phyloP scores from a whole-genome alignment of 2,888 invertebrate genomes.

The Horisme vitalbata region DNA sequence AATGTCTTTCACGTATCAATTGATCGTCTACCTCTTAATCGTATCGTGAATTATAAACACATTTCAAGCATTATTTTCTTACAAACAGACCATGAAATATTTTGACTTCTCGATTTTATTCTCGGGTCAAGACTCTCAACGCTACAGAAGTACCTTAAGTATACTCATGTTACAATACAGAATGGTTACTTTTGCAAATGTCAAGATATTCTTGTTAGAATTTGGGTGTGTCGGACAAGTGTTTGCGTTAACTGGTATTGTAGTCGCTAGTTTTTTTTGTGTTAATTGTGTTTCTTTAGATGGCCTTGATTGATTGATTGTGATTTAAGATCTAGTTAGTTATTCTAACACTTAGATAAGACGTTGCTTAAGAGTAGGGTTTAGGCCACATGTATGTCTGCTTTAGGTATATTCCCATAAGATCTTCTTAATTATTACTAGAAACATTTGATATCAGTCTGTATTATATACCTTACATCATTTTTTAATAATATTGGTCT shows the following conservation, averaged over 20 bases:
- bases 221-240: slow-evolving; percentile 28
- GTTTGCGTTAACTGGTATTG: slow-evolving; percentile 27
- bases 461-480: too few species aligned
- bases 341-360: too few species aligned
- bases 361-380: too few species aligned
- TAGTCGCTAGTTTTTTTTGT: slow-evolving; percentile 10
- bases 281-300: slow-evolving; percentile 10
- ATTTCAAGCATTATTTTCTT: slow-evolving; percentile 1
- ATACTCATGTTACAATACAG: slow-evolving; percentile 28
- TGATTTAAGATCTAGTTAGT: slow-evolving; percentile 4
- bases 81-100: slow-evolving; percentile 7
- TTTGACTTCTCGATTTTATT: slow-evolving; percentile 19
- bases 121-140: slow-evolving; percentile 27
- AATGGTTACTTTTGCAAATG: slow-evolving; percentile 36
- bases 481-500: too few species aligned
- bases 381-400: too few species aligned
- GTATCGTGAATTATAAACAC: neutral
- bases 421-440: too few species aligned
- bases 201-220: slow-evolving; percentile 30
- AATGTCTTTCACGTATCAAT: too few species aligned
- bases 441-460: too few species aligned
- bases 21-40: too few species aligned
- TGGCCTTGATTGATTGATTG: slow-evolving; percentile 2
- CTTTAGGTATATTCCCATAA: too few species aligned
- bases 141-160: slow-evolving; percentile 23